Evolutionary conservation across 2,113 vertebrate species (phyloP), one percentile per base, ranked within the genome.

Genomic region (Antidorcas marsupialis): DNA sequence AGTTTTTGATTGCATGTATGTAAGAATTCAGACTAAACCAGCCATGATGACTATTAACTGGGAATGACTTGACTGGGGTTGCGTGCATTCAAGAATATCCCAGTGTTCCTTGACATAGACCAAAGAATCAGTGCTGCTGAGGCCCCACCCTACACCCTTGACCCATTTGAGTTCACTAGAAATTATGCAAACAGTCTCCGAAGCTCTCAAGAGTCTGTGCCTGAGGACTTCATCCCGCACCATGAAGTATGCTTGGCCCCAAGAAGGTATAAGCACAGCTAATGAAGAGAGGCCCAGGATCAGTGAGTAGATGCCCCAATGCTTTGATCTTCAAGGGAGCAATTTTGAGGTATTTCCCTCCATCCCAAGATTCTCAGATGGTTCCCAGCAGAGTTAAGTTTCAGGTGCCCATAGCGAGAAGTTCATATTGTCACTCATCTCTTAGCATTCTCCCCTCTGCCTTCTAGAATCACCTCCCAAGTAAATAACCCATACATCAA

Each of bases 381-480:
- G 14, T 39, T 7, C 17, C 39, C 50, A 79, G 64, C 43, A 50
- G 13, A 6, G 28, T 16, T 57, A 57, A 12, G 7, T 10, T 9
- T 17, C 3, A 13, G 39, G 2, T 10, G 2, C 17, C 83, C 59
- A 14, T 2, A 30, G 87, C 1, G 16, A 33, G 6, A 13, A 57
- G 13, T 17, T 15, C 52, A 8, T 30, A 5, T 6, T 55, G 57
- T 57, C 85, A 82, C 45, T 25, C 30, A 16, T 28, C 60, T 62
- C 27, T 53, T 33, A 47, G 3, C 19, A 3, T 27, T 47, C 39
- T 30, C 27, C 36, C 36, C 39, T 27, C 14, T 52, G 43, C 36
- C 53, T 91, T 50, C 87, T 55, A 39, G 47, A 84, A n/a, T 88
- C 57, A 14, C n/a, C n/a, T 91, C 82, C 87, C 76, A 74, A 50